Base-by-base conservation (phyloP, 2,888 invertebrate genomes). In the Eupithecia vulgata region DNA sequence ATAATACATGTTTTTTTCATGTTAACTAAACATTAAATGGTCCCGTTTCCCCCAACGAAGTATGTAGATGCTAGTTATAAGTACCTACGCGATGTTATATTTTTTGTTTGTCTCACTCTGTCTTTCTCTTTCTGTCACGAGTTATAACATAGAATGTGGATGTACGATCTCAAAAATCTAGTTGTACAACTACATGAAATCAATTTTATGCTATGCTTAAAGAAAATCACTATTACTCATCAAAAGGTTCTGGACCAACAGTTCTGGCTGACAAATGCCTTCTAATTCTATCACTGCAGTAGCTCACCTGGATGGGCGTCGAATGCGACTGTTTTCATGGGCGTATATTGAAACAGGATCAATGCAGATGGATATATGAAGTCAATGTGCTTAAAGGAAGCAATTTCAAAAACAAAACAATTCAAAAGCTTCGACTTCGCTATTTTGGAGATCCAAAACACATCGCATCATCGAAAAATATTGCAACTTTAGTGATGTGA, bases 401-500 rank as follows among this genome's bases (percentile, higher is more conserved):
- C 4, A 25, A 40, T 37, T 65, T 37, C 40, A 37, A 65, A 37
- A 37, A 65, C 65, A 40, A 40, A 37, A 42, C 40, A 65, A 65
- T 40, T 65, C n/a, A 37, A 64, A 37, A n/a, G 34, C n/a, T 64
- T 37, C n/a, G 37, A 35, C 5, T 64, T 37, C 17, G 64, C 17
- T 61, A 12, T 37, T 37, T 12, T 12, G 37, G n/a, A 37, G 40
- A 65, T 21, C 40, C 65, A 65, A 40, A 35, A 42, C 13, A 40
- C 25, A 37, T 37, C 21, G 21, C 15, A 37, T 37, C 13, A 12
- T 6, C 40, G 21, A 21, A 65, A 64, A 65, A 42, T 40, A 65
- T 64, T 64, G 37, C 62, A n/a, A 64, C 12, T 64, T 12, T 64
- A 64, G 62, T 64, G 62, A 64, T 37, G 62, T n/a, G 61, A 34